Conservation (phyloP, 2,888 invertebrate species). For the Orthosia gothica region DNA sequence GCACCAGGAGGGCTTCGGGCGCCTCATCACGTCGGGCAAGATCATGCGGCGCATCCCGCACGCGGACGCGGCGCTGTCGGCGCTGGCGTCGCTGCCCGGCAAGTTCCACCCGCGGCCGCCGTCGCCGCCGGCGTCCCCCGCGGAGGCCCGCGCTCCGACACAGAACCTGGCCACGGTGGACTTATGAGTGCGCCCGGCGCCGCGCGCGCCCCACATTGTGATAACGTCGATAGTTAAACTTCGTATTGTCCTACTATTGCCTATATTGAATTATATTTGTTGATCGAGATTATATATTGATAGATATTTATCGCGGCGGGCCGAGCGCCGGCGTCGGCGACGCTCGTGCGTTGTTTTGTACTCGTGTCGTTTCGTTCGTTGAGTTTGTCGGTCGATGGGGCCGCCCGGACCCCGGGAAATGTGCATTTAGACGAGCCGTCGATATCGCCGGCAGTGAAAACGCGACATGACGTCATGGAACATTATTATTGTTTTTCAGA, state of each 20-base stretch:
- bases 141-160: constrained; percentile 91
- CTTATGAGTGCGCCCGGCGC: constrained; percentile 86
- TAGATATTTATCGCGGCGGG: constrained; percentile 87
- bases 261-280: constrained; percentile 89
- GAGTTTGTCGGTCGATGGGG: constrained; percentile 81
- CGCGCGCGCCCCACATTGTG: constrained; percentile 81
- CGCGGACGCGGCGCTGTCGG: constrained; percentile 94
- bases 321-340: constrained; percentile 82
- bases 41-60: constrained; percentile 97
- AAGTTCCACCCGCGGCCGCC: constrained; percentile 95
- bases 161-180: constrained; percentile 95
- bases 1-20: constrained; percentile 93
- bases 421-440: constrained; percentile 72
- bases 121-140: constrained; percentile 85
- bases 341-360: constrained; percentile 72
- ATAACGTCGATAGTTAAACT: constrained; percentile 86
- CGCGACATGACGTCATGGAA: constrained; percentile 72
- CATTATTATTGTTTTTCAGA: constrained; percentile 72
- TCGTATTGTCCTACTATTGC: constrained; percentile 86
- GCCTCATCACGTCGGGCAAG: constrained; percentile 98
- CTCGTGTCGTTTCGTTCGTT: constrained; percentile 73
- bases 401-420: constrained; percentile 65
- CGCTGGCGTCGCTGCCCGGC: constrained; percentile 91
- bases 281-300: constrained; percentile 87
- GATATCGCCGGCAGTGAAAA: constrained; percentile 83